Evolutionary conservation across 2,888 invertebrate genomes (phyloP), one percentile per base, ranked within the genome.

Genomic region (Spodoptera littoralis): DNA sequence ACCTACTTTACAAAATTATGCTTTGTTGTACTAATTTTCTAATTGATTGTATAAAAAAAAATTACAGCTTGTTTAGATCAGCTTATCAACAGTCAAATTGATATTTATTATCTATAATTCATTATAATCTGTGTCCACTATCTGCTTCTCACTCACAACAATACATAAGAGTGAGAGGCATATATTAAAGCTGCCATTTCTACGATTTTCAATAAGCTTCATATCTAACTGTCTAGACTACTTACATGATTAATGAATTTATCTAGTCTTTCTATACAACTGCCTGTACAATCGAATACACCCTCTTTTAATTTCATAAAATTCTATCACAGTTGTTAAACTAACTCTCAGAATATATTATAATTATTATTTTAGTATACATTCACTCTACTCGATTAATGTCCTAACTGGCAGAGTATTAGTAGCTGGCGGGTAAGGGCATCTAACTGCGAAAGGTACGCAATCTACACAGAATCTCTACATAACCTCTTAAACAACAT

Each of bases 311-410:
- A 77, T 68, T 75, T 73, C 65, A 77, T 50, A 73, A 79, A 70
- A 73, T 79, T 82, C 82, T 84, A 84, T 84, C 84, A 84, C 84
- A 84, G 84, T 78, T 83, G 78, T 80, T 80, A 79, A 61, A 70
- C 64, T 74, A 74, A 65, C 59, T 49, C 52, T 69, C 77, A 64
- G 50, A 70, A 64, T 67, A 67, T 51, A 63, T 54, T 68, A 36
- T 36, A 65, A 64, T 61, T 66, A 64, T 47, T 75, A 56, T 53
- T 63, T 70, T 65, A 70, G 46, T 62, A 69, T 62, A 60, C 62
- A 60, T 56, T 65, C 52, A 60, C 52, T 58, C 65, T 72, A 65
- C 46, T 56, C 51, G 46, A 54, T 43, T 59, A 68, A 61, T 46
- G 46, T 78, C 55, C 44, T 60, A 67, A 64, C 65, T 61, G 63